Base-by-base conservation (phyloP, 2,113 vertebrate genomes). In the Promerops cafer region DNA sequence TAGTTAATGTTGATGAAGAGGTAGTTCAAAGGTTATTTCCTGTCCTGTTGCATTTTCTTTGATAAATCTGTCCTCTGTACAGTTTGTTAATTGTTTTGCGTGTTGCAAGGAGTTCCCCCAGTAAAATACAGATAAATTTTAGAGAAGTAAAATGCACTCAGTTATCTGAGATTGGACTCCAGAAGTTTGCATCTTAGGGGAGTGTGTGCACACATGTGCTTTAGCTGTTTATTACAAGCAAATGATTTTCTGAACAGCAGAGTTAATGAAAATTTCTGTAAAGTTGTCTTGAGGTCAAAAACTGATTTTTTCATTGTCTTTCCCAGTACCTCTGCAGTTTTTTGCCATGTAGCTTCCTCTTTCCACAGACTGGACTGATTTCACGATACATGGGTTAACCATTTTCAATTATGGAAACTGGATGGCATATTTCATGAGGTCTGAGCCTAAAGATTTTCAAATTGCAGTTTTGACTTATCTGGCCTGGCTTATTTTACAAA, bases 161-260 rank as follows among this genome's bases (percentile, higher is more conserved):
- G 7, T 74, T 31, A 16, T 59, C 47, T 83, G 30, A 63, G 61
- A 39, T 53, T 19, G 31, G 20, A 20, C 65, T 76, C 47, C 33
- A 45, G 56, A 66, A 42, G 14, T 90, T 61, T 85, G 6, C 14
- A 4, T 72, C 6, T 61, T 31, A 33, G 16, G 9, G 27, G 10
- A 69, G 9, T 10, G 8, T 52, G 9, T 4, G 2, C 4, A 0
- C 8, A 13, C 0, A 0, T 37, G 18, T 15, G 16, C 31, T 84
- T 84, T 71, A 37, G n/a, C 21, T 40, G 4, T 78, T 65, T 35
- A 12, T 59, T 68, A 21, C 2, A 75, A 81, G 11, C 14, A 37
- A 42, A 17, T 45, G 15, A 33, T 69, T 70, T 89, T 53, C 45
- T 70, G 54, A 78, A 53, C 24, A 52, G 11, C 8, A 45, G 21